Conservation (phyloP, 1,140 invertebrate genomes). For the Euwallacea fornicatus region DNA sequence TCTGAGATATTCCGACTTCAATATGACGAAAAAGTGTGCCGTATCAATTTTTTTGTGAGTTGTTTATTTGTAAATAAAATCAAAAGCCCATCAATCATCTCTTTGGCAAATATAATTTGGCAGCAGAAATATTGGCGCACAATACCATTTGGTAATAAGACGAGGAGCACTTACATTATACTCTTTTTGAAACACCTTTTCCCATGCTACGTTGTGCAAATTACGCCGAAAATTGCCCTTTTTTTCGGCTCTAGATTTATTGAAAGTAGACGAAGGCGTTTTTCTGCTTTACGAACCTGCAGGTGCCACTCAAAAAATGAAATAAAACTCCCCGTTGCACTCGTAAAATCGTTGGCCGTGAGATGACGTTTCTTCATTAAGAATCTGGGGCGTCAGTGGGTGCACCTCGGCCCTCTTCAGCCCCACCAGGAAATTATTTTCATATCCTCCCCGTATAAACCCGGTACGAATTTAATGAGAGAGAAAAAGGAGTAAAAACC, state of each 20-base stretch:
- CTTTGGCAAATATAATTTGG: not conserved
- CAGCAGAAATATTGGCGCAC: not conserved
- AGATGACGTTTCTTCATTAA: constrained; percentile 7
- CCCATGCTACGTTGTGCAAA: no score
- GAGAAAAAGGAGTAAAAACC: constrained; percentile 12
- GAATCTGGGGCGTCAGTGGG: constrained; percentile 1
- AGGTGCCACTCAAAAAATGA: not conserved
- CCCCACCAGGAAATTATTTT: constrained; percentile 5
- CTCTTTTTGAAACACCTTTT: no score
- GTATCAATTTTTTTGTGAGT: no score
- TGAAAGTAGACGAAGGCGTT: no score
- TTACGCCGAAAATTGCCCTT: no score
- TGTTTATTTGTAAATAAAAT: not conserved
- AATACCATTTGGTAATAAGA: no score
- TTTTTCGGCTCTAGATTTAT: no score
- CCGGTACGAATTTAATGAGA: constrained; percentile 12
- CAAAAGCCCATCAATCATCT: not conserved
- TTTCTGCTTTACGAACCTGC: not conserved
- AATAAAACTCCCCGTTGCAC: not conserved
- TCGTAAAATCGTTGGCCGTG: not conserved
- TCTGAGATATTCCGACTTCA: no score
- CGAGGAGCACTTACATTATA: no score
- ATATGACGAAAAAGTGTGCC: no score
- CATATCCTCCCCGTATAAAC: not conserved
- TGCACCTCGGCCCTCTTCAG: not conserved